Evolutionary conservation across 2,888 invertebrate genomes (phyloP).

Genomic region (Lutraria lutraria): DNA sequence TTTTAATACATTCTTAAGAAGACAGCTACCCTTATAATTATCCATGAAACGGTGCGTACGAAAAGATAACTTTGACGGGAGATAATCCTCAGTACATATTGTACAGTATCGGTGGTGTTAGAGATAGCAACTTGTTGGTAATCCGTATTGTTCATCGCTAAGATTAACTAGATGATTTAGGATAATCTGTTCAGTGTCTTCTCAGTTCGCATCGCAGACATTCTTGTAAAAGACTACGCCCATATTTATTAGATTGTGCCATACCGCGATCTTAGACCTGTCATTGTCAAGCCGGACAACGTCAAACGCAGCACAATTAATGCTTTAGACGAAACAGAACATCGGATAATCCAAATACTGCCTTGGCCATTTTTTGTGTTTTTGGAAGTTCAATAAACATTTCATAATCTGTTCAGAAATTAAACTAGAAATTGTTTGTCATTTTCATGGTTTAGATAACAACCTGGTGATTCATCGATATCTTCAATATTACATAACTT

Average conservation of each 20-base stretch:
- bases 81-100: constrained; percentile 20
- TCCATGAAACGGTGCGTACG: constrained; percentile 45
- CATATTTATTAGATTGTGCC: neutral
- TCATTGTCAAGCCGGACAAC: too few species aligned
- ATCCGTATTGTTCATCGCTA: constrained; percentile 38
- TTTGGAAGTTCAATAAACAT: too few species aligned
- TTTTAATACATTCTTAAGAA: constrained; percentile 45
- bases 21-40: constrained; percentile 52
- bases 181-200: neutral
- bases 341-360: too few species aligned
- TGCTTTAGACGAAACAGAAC: too few species aligned
- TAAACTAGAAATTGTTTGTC: too few species aligned
- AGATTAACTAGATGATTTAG: constrained; percentile 31
- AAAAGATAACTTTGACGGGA: constrained; percentile 9
- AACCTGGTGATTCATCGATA: too few species aligned
- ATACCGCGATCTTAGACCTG: too few species aligned
- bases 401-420: too few species aligned
- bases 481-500: too few species aligned
- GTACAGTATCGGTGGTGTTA: neutral
- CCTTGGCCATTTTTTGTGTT: too few species aligned
- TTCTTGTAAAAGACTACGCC: neutral
- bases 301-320: too few species aligned
- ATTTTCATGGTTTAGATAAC: too few species aligned
- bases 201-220: neutral
- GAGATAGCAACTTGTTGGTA: constrained; percentile 23